Percentiles rank a stretch among this genome's conserved stretches.
phyloP scores from a whole-genome alignment of 1,140 invertebrate genomes.

The Caenorhabditis inopinata region DNA sequence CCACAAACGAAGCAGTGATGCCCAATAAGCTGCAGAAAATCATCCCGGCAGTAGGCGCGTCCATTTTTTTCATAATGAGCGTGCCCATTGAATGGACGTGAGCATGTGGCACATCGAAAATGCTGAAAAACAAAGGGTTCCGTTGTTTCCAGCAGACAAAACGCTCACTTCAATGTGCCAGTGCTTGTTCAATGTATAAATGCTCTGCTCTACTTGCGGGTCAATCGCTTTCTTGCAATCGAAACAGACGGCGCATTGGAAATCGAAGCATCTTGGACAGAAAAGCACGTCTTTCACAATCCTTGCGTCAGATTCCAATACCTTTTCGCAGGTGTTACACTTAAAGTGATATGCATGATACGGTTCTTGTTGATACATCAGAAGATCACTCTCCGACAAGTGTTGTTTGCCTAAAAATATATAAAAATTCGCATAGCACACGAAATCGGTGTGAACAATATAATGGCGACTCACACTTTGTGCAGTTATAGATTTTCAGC shows the following conservation, averaged over 20 bases:
- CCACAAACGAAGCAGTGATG: conserved; percentile 38
- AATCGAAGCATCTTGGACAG: conserved; percentile 36
- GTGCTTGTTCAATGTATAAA: conserved; percentile 29
- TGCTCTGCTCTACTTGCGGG: conserved; percentile 29
- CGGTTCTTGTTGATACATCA: conserved; percentile 25
- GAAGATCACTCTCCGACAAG: conserved; percentile 8
- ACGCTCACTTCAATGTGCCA: conserved; percentile 34
- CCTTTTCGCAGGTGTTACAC: conserved; percentile 32
- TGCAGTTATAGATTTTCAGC: conserved; percentile 17
- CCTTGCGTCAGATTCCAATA: not conserved
- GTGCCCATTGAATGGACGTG: conserved; percentile 19
- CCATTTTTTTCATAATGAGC: conserved; percentile 37
- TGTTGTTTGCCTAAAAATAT: conserved; percentile 18
- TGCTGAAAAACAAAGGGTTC: conserved; percentile 10
- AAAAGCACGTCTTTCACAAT: not conserved
- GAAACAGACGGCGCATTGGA: conserved; percentile 26
- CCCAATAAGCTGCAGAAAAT: conserved; percentile 3
- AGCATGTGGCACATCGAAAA: conserved; percentile 22
- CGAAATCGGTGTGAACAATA: too few species aligned
- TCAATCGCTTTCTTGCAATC: conserved; percentile 40
- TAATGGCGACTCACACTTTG: conserved; percentile 37
- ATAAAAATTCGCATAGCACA: too few species aligned
- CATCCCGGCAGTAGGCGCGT: conserved; percentile 31
- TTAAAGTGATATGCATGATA: conserved; percentile 45
- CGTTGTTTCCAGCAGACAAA: too few species aligned